Conservation (phyloP, 2,797 vertebrate genomes). For the Stomatorhinus walkeri region DNA sequence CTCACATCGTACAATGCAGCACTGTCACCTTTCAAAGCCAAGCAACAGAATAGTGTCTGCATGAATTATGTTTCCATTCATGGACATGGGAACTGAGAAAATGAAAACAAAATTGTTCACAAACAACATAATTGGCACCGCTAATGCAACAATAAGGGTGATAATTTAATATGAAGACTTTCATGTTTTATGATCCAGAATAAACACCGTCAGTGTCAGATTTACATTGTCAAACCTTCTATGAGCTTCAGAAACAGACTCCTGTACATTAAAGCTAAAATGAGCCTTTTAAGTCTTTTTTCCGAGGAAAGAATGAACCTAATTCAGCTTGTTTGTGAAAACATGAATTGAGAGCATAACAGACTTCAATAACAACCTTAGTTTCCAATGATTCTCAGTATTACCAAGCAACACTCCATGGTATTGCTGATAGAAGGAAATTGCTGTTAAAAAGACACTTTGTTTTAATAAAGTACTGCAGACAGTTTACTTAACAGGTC, state of each 20-base stretch:
- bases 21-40: neutral
- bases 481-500: neutral
- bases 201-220: neutral
- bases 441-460: neutral
- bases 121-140: neutral
- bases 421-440: neutral
- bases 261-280: neutral
- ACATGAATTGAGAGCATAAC: neutral
- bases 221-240: neutral
- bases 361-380: neutral
- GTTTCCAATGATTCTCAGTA: neutral
- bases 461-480: neutral
- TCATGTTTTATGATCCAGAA: neutral
- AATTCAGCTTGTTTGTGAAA: neutral
- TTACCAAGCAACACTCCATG: neutral
- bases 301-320: neutral
- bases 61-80: neutral
- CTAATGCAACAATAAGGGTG: neutral
- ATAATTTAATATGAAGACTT: neutral
- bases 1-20: neutral
- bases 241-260: neutral
- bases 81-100: neutral
- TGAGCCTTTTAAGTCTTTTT: neutral
- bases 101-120: neutral
- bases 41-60: neutral